These are phyloP conservation scores for Orycteropus afer DNA, from an alignment of 2,113 vertebrate genomes.

Conservation along the genomic window DNA sequence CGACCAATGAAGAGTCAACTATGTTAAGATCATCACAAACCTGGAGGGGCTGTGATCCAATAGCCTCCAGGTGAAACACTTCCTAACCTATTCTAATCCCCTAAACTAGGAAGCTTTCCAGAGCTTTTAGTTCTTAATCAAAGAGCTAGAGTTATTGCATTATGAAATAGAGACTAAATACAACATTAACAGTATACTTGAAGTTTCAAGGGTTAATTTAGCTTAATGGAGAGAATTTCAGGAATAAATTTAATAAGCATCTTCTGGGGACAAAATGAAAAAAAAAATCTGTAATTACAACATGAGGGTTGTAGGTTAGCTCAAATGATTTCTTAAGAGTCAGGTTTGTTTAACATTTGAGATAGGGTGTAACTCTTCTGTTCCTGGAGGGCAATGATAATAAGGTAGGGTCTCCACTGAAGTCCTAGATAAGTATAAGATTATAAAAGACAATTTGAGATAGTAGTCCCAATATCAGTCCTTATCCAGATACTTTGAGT, in stretches of 20 bases:
- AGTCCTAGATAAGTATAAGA: slow-evolving; percentile 67
- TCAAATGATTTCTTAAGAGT: slow-evolving; percentile 60
- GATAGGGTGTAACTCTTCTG: slow-evolving; percentile 65
- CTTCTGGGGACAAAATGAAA: background rate
- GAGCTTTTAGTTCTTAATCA: background rate
- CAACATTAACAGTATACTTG: background rate
- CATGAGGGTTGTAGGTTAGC: slow-evolving; percentile 47
- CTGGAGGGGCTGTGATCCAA: background rate
- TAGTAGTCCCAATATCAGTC: slow-evolving; percentile 21
- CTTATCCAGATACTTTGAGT: slow-evolving; percentile 64
- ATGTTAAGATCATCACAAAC: background rate
- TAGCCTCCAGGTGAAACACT: background rate
- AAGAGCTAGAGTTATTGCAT: background rate
- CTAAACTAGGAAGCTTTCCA: background rate
- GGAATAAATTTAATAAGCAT: background rate
- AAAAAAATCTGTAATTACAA: background rate
- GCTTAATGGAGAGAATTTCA: background rate
- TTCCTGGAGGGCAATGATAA: slow-evolving; percentile 63
- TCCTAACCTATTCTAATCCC: background rate
- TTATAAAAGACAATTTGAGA: slow-evolving; percentile 63
- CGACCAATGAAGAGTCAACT: background rate
- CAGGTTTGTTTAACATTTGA: slow-evolving; percentile 59
- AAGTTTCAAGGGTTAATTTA: background rate
- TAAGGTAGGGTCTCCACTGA: slow-evolving; percentile 55
- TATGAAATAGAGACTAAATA: background rate